Percentiles rank a stretch among this genome's conserved stretches.
Conservation (phyloP, 1,140 invertebrate species). For the Solenopsis fugax region DNA sequence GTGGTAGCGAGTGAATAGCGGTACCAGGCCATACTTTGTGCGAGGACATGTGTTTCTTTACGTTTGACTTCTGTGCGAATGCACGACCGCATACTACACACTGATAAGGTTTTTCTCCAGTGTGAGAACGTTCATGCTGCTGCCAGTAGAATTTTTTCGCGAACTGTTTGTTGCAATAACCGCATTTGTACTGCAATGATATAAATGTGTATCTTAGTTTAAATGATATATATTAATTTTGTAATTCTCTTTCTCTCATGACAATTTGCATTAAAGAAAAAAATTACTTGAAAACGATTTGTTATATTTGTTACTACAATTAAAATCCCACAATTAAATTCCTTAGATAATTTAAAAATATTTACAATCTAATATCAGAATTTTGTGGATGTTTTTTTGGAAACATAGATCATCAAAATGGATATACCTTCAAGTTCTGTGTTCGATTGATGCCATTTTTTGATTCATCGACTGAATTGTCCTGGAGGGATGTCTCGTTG, state of each 20-base stretch:
- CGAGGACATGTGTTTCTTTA: slow-evolving; percentile 90
- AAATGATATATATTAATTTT: slow-evolving; percentile 43
- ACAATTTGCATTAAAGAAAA: not conserved
- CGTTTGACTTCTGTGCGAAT: slow-evolving; percentile 89
- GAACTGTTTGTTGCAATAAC: slow-evolving; percentile 87
- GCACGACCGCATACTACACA: slow-evolving; percentile 89
- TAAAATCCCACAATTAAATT: not conserved
- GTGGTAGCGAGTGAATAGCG: slow-evolving; percentile 84
- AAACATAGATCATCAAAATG: not conserved
- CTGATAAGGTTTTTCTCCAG: slow-evolving; percentile 89
- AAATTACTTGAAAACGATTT: not conserved
- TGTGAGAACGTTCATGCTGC: slow-evolving; percentile 88
- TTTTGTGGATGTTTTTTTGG: not conserved
- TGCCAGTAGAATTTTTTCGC: slow-evolving; percentile 87
- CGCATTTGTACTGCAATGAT: slow-evolving; percentile 84
- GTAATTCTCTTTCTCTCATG: too few relatives aligned
- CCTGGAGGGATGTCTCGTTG: slow-evolving; percentile 52
- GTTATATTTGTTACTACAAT: not conserved
- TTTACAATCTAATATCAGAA: slow-evolving; percentile 8
- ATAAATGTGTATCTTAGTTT: slow-evolving; percentile 39
- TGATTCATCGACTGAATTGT: slow-evolving; percentile 57
- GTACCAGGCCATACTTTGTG: slow-evolving; percentile 88
- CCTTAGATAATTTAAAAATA: not conserved
- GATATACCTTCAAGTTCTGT: slow-evolving; percentile 83
- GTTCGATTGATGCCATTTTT: slow-evolving; percentile 74